These are phyloP conservation scores for Dicyrtoma fusca DNA, from an alignment of 2,888 invertebrate species.

Conservation along the genomic window DNA sequence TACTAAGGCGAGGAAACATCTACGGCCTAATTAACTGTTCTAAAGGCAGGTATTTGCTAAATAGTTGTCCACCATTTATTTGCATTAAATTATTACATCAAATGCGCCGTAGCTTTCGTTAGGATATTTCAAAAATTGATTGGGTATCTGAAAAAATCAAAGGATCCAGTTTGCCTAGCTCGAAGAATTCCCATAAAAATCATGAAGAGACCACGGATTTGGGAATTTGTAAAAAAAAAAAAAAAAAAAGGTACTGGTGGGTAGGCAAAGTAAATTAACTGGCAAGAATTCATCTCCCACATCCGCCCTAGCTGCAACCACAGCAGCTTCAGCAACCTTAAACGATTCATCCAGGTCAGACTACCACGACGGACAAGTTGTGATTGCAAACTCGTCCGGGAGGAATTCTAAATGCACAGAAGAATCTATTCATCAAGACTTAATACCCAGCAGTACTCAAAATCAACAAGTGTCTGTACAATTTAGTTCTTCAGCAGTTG, in stretches of 20 bases:
- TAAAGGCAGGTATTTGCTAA: constrained; percentile 66
- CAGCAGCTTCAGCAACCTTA: background rate
- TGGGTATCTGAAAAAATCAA: background rate
- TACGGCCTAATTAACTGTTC: constrained; percentile 95
- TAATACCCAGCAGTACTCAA: constrained; percentile 13
- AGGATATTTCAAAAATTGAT: no score
- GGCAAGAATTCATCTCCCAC: constrained; percentile 9
- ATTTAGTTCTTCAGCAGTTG: no score
- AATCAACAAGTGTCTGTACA: background rate
- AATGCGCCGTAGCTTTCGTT: no score
- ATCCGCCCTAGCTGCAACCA: background rate
- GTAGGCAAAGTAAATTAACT: background rate
- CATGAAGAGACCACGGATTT: background rate
- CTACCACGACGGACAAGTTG: constrained; percentile 27
- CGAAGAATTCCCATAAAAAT: no score
- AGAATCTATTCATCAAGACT: constrained; percentile 28
- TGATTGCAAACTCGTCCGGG: background rate
- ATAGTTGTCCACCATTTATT: no score
- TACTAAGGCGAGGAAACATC: constrained; percentile 88
- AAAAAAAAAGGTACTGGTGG: constrained; percentile 34
- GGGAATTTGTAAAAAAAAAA: constrained; percentile 30
- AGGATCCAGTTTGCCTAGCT: no score
- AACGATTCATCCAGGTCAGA: constrained; percentile 30
- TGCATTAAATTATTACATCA: no score
- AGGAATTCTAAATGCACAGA: constrained; percentile 13